Conservation (phyloP, 2,797 vertebrate species). For the Pseudochromis fuscus region DNA sequence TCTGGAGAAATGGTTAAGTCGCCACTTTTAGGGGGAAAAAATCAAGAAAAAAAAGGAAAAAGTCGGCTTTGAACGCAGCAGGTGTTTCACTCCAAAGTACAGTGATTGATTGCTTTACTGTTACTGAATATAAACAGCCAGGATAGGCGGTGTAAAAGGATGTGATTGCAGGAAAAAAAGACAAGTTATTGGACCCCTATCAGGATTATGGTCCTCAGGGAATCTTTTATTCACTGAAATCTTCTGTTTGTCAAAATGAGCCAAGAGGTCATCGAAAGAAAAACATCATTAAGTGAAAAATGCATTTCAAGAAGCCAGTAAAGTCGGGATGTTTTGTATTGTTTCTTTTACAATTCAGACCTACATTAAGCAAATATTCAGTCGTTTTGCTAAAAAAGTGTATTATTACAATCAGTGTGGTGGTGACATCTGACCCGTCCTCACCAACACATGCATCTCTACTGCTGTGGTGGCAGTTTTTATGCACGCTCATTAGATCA, state of each 20-base stretch:
- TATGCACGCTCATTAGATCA: constrained; percentile 1
- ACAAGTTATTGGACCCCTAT: constrained; percentile 1
- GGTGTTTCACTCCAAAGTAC: constrained; percentile 27
- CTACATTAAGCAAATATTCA: neutral
- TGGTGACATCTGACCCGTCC: neutral
- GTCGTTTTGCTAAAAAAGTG: neutral
- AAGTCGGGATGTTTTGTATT: neutral
- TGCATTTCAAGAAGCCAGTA: neutral
- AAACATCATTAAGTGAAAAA: neutral
- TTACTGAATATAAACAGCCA: constrained; percentile 36
- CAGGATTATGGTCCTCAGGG: constrained; percentile 3
- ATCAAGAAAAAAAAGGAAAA: neutral
- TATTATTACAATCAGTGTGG: neutral
- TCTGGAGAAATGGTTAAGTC: constrained; percentile 6
- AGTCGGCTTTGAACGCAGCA: constrained; percentile 1
- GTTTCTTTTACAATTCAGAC: neutral
- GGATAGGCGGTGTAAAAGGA: constrained; percentile 1
- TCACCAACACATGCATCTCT: neutral
- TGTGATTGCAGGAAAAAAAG: constrained; percentile 10
- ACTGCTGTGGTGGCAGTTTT: neutral
- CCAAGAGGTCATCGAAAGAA: constrained; percentile 2
- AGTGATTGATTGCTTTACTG: constrained; percentile 40
- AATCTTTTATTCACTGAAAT: constrained; percentile 12
- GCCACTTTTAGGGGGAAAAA: neutral
- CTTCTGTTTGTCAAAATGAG: constrained; percentile 16